phyloP scores from a whole-genome alignment of 92 coral and sea anemone genomes.

The Desmophyllum pertusum region DNA sequence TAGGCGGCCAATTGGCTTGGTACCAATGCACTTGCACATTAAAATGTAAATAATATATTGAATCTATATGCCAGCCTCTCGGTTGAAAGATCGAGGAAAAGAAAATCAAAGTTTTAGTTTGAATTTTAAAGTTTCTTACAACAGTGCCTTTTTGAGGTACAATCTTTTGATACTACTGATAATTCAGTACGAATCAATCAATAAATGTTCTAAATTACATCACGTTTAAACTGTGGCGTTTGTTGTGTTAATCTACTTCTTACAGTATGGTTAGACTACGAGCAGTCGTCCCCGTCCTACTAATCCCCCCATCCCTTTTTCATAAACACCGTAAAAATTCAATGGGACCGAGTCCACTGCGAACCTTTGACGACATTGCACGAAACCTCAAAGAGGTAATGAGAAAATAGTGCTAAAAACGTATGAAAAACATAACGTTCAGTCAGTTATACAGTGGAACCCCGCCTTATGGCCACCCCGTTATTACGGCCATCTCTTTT shows the following conservation, averaged over 20 bases:
- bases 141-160: background rate
- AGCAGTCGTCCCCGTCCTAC: too few relatives aligned
- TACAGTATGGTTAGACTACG: too few relatives aligned
- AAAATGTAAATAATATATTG: background rate
- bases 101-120: background rate
- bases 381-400: too few relatives aligned
- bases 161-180: background rate
- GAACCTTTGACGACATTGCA: too few relatives aligned
- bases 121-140: background rate
- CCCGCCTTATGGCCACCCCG: too few relatives aligned
- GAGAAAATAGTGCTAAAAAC: too few relatives aligned
- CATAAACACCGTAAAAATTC: too few relatives aligned
- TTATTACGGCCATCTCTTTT: too few relatives aligned
- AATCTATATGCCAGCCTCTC: background rate
- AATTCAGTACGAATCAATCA: background rate
- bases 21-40: background rate
- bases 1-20: background rate
- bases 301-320: too few relatives aligned
- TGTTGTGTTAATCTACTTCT: background rate
- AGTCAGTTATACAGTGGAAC: too few relatives aligned
- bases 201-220: background rate
- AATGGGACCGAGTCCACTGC: too few relatives aligned
- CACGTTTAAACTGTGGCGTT: background rate
- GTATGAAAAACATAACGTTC: too few relatives aligned
- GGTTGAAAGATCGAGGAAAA: background rate